Evolutionary conservation across 35 echinoderm and acorn worm species (phyloP), one percentile per base, ranked within the genome.

Genomic region (Diadema setosum): DNA sequence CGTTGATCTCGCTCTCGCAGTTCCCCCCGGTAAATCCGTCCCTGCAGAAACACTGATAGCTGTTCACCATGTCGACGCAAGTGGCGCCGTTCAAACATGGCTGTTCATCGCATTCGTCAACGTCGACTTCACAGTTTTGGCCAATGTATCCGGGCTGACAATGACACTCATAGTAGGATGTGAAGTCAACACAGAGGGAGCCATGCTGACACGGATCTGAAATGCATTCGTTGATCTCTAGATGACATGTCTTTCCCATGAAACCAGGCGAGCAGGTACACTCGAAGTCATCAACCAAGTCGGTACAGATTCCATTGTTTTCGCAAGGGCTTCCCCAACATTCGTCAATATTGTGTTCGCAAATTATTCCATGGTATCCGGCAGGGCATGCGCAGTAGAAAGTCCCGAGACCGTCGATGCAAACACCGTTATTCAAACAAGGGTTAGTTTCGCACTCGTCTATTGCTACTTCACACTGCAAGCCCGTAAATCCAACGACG

Each of bases 261-360:
- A 63, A 94, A 36, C 93, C 96, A 0, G 65, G 46, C 23, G 61
- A 39, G 27, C 96, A 99, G 8, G 87, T 70, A 84, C 96, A 99
- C 70, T 45, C 60, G 35, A 82, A 95, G 41, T 76, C 80, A 33
- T 91, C 84, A 0, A 92, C 75, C 0, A 55, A 42, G 67, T 99
- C 90, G 14, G 91, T 17, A 48, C 96, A 99, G 6, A 84, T 70
- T 17, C 92, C 96, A 30, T 59, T 58, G 27, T 94, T 84, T 29
- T 86, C 59, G 70, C 96, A 99, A 0, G 96, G 96, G 21, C 87
- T 70, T 36, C 80, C 73, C 75, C 89, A 89, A 34, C 96, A 99
- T 83, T 99, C 96, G 56, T 99, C 85, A 20, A 92, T 83, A 18
- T 99, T 78, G 49, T 87, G 89, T 85, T 99, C 87, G 82, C 96